phyloP scores from a whole-genome alignment of 2,888 invertebrate genomes.

The Acleris literana region DNA sequence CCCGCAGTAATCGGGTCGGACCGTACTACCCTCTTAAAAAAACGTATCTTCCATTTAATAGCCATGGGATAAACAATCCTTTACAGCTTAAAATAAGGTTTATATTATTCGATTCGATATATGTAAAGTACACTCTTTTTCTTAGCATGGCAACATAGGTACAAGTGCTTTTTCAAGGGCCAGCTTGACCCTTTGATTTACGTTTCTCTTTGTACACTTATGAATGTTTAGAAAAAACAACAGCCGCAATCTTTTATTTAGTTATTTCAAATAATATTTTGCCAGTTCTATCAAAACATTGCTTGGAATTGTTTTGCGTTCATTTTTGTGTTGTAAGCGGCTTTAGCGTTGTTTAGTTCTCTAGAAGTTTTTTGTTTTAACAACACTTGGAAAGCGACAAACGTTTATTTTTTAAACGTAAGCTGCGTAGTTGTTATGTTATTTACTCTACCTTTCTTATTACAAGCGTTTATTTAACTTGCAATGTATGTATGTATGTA shows the following conservation, averaged over 20 bases:
- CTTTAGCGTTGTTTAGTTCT: constrained; percentile 4
- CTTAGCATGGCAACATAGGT: not conserved
- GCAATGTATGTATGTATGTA: too few relatives aligned
- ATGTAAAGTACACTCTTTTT: too few relatives aligned
- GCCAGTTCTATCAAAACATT: constrained; percentile 8
- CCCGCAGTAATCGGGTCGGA: not conserved
- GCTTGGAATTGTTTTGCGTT: constrained; percentile 4
- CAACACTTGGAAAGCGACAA: not conserved
- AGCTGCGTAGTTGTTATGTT: too few relatives aligned
- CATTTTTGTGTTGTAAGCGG: not conserved
- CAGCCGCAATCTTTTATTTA: constrained; percentile 5
- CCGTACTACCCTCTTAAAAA: too few relatives aligned
- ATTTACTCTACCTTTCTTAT: too few relatives aligned
- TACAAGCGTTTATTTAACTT: too few relatives aligned
- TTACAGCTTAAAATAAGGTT: too few relatives aligned
- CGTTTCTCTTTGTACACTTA: constrained; percentile 30
- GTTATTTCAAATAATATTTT: constrained; percentile 20
- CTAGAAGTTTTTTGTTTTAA: not conserved
- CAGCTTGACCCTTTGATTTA: constrained; percentile 28
- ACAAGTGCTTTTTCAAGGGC: constrained; percentile 4
- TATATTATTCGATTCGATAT: too few relatives aligned
- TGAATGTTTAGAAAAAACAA: constrained; percentile 19
- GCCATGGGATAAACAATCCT: too few relatives aligned
- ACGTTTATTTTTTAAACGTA: too few relatives aligned
- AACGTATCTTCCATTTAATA: too few relatives aligned